phyloP scores from a whole-genome alignment of 2,888 invertebrate genomes.

The Phengaris arion region DNA sequence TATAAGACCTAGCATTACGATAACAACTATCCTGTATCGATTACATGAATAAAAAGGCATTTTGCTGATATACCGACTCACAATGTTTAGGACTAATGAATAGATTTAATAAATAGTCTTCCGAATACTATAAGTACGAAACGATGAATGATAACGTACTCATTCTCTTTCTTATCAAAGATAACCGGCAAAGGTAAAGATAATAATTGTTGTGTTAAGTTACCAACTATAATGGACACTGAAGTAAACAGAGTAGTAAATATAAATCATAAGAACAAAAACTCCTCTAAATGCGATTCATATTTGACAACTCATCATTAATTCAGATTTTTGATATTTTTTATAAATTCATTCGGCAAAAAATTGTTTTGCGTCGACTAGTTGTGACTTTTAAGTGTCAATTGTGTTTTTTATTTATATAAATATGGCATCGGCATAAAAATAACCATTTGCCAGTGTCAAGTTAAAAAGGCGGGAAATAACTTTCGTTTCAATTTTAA shows the following conservation, averaged over 20 bases:
- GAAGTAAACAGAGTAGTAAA: background rate
- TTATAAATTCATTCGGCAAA: too few species aligned
- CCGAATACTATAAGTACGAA: background rate
- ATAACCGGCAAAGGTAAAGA: background rate
- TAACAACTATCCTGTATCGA: slow-evolving; percentile 66
- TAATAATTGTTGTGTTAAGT: background rate
- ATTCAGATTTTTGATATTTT: background rate
- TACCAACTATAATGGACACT: background rate
- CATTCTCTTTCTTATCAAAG: background rate
- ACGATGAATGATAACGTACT: background rate
- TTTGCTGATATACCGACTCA: slow-evolving; percentile 28
- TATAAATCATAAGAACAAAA: background rate
- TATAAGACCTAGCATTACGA: slow-evolving; percentile 64
- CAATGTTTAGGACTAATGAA: background rate
- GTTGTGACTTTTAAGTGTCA: too few species aligned
- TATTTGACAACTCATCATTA: background rate
- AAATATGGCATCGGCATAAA: too few species aligned
- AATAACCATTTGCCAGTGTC: too few species aligned
- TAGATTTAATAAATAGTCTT: background rate
- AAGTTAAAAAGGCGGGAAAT: too few species aligned
- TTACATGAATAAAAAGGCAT: slow-evolving; percentile 71
- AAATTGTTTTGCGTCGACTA: too few species aligned
- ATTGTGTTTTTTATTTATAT: too few species aligned
- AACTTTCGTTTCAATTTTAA: too few species aligned
- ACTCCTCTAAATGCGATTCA: background rate